A percentile compares a stretch with the other conserved stretches of the same genome.
phyloP scores from a whole-genome alignment of 2,113 vertebrate genomes.

The Takifugu bimaculatus region DNA sequence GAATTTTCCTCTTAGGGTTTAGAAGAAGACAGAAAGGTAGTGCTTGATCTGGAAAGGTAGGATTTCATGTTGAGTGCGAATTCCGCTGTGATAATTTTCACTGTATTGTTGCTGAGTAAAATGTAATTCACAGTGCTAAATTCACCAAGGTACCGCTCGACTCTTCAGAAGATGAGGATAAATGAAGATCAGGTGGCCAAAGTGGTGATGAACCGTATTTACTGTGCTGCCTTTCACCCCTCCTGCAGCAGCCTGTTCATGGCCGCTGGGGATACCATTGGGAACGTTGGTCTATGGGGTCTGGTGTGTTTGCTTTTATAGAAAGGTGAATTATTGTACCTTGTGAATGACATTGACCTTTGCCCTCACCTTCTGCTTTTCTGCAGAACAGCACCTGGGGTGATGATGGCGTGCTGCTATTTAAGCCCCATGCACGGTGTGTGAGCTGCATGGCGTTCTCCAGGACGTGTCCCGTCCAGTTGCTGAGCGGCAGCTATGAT shows the following conservation, averaged over 20 bases:
- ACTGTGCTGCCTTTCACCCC: constrained; percentile 83
- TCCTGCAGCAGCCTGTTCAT: constrained; percentile 75
- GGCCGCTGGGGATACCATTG: constrained; percentile 81
- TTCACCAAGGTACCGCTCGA: constrained; percentile 72
- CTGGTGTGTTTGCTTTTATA: constrained; percentile 68
- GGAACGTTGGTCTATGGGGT: constrained; percentile 85
- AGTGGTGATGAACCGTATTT: constrained; percentile 75
- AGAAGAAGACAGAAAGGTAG: constrained; percentile 16
- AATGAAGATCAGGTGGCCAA: constrained; percentile 69
- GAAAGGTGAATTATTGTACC: neutral
- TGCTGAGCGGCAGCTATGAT: constrained; percentile 83
- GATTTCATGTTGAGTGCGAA: constrained; percentile 6
- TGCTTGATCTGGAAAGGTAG: constrained; percentile 52
- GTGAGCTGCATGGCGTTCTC: constrained; percentile 83
- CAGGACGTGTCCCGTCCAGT: constrained; percentile 68
- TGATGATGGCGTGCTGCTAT: constrained; percentile 68
- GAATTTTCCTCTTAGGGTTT: constrained; percentile 23
- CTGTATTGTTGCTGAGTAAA: neutral
- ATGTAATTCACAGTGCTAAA: neutral
- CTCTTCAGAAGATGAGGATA: constrained; percentile 75
- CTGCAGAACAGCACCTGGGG: constrained; percentile 69
- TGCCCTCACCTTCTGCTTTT: neutral
- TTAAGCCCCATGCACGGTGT: constrained; percentile 70
- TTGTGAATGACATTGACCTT: neutral
- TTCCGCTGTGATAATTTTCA: too few relatives aligned